Base-by-base conservation (phyloP, 2,797 vertebrate genomes). In the Pseudomugil gertrudae region DNA sequence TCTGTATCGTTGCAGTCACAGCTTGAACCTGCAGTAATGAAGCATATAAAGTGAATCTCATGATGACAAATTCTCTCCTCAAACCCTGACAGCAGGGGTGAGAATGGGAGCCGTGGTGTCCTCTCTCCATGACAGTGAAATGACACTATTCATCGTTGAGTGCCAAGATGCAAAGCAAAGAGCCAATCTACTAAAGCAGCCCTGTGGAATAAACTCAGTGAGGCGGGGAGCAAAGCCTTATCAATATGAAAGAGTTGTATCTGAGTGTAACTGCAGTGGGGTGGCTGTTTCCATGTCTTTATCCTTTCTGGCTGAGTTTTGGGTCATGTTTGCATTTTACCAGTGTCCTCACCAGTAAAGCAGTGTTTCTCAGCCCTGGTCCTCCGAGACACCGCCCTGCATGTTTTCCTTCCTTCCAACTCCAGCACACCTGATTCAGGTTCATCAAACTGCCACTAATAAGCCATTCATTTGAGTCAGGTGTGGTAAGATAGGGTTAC, bases 161-260 rank as follows among this genome's bases (percentile, higher is more conserved):
- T 63, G 72, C 36, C 57, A 59, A 84, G 75, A 74, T 76, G 71
- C 59, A 40, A 60, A 77, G 69, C 23, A 10, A 57, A 51, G 69
- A 84, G 75, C 65, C 76, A 89, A 89, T 91, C 88, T 85, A 74
- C 88, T 91, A 88, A 90, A 85, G 86, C 72, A 72, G 70, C 72
- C 71, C 66, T 19, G 69, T 50, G 63, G 72, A 84, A 79, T 83
- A 72, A 85, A 82, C 40, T 52, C 63, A 72, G 70, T 19, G 51
- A 68, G 69, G 71, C 13, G 26, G 77, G 38, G 48, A 59, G 62
- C 61, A 51, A 57, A 70, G 62, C 24, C 72, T 84, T 67, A 73
- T 85, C 72, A 72, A 26, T 69, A 74, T 83, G 68, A 72, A 54
- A 43, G 52, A 60, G 66, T 52, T 61, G 63, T 70, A 78, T 36